Evolutionary conservation across 2,113 vertebrate genomes (phyloP).

Genomic region (Chionodraco myersi): DNA sequence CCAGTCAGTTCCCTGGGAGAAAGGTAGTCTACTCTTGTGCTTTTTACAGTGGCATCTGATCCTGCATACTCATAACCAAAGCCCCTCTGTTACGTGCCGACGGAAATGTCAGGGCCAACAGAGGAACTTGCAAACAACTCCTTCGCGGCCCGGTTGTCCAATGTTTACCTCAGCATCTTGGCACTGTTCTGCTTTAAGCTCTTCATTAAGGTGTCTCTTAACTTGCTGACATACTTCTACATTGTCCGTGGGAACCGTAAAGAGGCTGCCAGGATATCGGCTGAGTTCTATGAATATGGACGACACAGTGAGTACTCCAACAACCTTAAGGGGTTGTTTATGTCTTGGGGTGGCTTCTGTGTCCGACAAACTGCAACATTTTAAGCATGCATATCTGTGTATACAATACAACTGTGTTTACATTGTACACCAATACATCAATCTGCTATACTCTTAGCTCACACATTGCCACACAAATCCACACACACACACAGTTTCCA

Average conservation of each 20-base stretch:
- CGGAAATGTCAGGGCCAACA: constrained; percentile 74
- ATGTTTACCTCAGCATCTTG: constrained; percentile 97
- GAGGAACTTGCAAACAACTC: constrained; percentile 81
- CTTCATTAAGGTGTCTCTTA: constrained; percentile 96
- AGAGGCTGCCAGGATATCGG: constrained; percentile 95
- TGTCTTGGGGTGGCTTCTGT: background rate
- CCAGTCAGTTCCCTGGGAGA: constrained; percentile 45
- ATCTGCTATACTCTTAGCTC: background rate
- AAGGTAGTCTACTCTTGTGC: constrained; percentile 73
- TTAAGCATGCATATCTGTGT: background rate
- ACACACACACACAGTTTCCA: constrained; percentile 18
- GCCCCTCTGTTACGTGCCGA: constrained; percentile 46
- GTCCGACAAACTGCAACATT: background rate
- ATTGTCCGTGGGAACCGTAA: constrained; percentile 96
- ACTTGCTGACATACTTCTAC: constrained; percentile 96
- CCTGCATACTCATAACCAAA: constrained; percentile 77
- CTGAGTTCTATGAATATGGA: constrained; percentile 94
- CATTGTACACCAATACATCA: background rate
- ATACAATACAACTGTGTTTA: background rate
- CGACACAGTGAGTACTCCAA: constrained; percentile 87
- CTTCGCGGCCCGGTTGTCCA: constrained; percentile 91
- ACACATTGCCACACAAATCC: background rate
- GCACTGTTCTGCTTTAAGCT: constrained; percentile 98
- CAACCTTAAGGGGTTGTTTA: background rate
- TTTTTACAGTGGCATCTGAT: constrained; percentile 82